A percentile compares a stretch with the other conserved stretches of the same genome.
phyloP scores from a whole-genome alignment of 2,113 vertebrate species.

The Gyps fulvus region DNA sequence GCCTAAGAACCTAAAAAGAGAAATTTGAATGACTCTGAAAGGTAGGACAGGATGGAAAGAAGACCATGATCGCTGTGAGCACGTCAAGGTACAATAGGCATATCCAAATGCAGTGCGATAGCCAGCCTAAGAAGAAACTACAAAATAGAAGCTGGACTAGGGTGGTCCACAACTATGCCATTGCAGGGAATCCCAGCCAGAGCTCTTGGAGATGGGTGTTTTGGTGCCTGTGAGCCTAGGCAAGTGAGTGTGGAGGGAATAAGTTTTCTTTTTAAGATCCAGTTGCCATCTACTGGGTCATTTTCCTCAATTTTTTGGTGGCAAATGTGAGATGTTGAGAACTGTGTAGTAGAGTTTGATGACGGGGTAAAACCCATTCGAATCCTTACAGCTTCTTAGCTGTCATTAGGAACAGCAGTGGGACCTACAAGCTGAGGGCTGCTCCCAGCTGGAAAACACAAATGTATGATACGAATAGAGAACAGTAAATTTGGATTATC shows the following conservation, averaged over 20 bases:
- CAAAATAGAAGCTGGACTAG: neutral
- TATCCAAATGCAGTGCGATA: fast-evolving
- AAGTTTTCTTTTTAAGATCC: neutral
- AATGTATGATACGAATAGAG: neutral
- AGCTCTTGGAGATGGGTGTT: neutral
- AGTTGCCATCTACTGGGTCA: neutral
- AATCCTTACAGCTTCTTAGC: neutral
- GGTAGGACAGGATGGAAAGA: neutral
- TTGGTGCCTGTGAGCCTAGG: neutral
- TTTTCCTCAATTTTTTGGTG: neutral
- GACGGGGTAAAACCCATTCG: neutral
- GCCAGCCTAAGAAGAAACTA: neutral
- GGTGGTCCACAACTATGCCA: neutral
- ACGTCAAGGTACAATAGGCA: neutral
- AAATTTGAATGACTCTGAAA: neutral
- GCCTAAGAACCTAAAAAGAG: neutral
- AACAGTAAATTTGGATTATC: neutral
- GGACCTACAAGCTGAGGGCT: neutral
- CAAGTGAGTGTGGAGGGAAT: neutral
- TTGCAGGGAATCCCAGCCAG: neutral
- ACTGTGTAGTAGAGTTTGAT: neutral
- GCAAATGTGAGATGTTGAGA: neutral
- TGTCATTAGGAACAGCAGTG: neutral
- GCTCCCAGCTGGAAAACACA: neutral
- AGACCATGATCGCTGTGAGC: neutral